Percentiles rank a stretch among this genome's conserved stretches.
Evolutionary conservation across 2,113 vertebrate species (phyloP).

Genomic region (Rhinogobius similis): DNA sequence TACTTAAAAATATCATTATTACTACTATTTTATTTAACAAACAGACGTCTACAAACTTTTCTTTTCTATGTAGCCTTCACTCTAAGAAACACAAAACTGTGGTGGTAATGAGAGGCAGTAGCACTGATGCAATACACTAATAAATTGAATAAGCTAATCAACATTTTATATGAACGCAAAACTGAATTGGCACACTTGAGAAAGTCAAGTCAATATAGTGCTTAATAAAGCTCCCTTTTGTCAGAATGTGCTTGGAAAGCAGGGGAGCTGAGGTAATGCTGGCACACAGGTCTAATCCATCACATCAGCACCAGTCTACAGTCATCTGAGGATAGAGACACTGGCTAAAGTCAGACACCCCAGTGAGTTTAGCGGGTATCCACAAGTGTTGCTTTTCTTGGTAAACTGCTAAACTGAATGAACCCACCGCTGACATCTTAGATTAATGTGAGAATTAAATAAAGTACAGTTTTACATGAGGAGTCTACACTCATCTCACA

Average conservation of each 20-base stretch:
- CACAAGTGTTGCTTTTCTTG: slow-evolving; percentile 13
- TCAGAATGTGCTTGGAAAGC: slow-evolving; percentile 38
- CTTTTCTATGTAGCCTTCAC: not conserved
- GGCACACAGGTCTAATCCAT: slow-evolving; percentile 56
- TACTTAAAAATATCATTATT: slow-evolving; percentile 1
- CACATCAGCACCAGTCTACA: slow-evolving; percentile 50
- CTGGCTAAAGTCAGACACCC: slow-evolving; percentile 33
- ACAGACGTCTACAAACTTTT: not conserved
- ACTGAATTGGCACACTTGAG: slow-evolving; percentile 26
- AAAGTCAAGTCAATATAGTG: slow-evolving; percentile 24
- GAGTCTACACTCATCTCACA: not conserved
- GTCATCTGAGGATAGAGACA: slow-evolving; percentile 43
- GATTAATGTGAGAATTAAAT: not conserved
- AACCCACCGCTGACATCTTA: not conserved
- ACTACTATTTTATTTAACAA: slow-evolving; percentile 3
- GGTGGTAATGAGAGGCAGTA: slow-evolving; percentile 17
- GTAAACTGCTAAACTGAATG: slow-evolving; percentile 6
- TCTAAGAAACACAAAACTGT: not conserved
- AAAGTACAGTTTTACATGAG: not conserved
- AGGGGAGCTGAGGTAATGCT: slow-evolving; percentile 66
- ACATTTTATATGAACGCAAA: slow-evolving; percentile 32
- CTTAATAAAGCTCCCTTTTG: slow-evolving; percentile 30
- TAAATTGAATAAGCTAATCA: slow-evolving; percentile 14
- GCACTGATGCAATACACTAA: not conserved
- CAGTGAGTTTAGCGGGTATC: slow-evolving; percentile 3